Percentiles rank a stretch among this genome's conserved stretches.
Conservation (phyloP, 1,140 invertebrate species). For the Mactra quadrangularis region DNA sequence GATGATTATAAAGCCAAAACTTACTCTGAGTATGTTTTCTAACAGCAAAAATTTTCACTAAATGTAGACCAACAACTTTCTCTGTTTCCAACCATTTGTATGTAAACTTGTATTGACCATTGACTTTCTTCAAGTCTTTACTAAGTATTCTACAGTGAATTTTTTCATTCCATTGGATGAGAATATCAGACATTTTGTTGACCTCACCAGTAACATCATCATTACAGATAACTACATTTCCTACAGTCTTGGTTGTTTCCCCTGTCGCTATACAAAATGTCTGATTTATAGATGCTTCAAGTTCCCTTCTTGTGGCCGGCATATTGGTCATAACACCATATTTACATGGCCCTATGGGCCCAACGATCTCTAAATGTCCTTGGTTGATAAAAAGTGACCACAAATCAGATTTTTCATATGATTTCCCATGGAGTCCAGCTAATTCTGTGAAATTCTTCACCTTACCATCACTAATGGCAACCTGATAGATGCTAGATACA, state of each 20-base stretch:
- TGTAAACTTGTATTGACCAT: conserved; percentile 59
- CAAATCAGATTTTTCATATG: conserved; percentile 58
- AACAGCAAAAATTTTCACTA: conserved; percentile 66
- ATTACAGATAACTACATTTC: conserved; percentile 54
- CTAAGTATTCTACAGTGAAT: conserved; percentile 31
- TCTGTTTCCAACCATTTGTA: conserved; percentile 64
- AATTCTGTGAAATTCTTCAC: conserved; percentile 30
- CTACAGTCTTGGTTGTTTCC: conserved; percentile 46
- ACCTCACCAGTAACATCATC: conserved; percentile 63
- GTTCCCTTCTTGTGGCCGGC: conserved; percentile 13
- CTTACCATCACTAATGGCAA: conserved; percentile 40
- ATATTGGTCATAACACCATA: conserved; percentile 69
- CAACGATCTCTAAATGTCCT: conserved; percentile 51
- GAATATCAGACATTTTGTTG: conserved; percentile 52
- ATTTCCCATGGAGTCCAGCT: conserved; percentile 41
- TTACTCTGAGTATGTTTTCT: conserved; percentile 66
- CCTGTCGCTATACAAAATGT: conserved; percentile 62
- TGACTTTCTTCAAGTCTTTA: conserved; percentile 43
- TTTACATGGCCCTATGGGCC: conserved; percentile 69
- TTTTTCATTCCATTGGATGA: conserved; percentile 65
- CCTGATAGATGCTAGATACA: conserved; percentile 62
- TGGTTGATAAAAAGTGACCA: conserved; percentile 66
- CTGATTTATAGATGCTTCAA: conserved; percentile 23
- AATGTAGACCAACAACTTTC: conserved; percentile 53
- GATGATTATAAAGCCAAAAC: conserved; percentile 14